Percentiles rank a stretch among this genome's conserved stretches.
These are phyloP conservation scores for Clostera curtula DNA, from an alignment of 2,888 invertebrate species.

Conservation along the genomic window DNA sequence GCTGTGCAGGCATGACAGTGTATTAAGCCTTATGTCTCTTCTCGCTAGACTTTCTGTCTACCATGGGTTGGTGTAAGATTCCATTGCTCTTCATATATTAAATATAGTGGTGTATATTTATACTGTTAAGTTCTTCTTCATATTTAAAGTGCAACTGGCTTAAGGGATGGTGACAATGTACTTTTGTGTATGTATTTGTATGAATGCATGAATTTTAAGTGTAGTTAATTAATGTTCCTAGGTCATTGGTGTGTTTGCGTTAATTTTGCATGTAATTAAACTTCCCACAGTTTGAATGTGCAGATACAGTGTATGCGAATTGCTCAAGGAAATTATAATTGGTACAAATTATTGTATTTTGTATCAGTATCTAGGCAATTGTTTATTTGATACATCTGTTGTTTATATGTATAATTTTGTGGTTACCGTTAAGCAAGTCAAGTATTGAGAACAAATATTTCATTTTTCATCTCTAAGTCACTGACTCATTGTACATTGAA, in stretches of 20 bases:
- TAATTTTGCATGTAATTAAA: slow-evolving; percentile 41
- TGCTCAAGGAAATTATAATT: slow-evolving; percentile 50
- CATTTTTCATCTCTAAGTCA: too few species aligned
- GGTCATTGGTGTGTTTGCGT: slow-evolving; percentile 40
- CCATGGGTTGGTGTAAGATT: too few species aligned
- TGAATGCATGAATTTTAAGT: slow-evolving; percentile 30
- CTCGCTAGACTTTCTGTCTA: too few species aligned
- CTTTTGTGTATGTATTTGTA: slow-evolving; percentile 56
- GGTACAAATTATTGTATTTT: slow-evolving; percentile 37
- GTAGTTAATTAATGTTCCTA: slow-evolving; percentile 56
- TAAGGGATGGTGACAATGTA: slow-evolving; percentile 40
- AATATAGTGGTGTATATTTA: too few species aligned
- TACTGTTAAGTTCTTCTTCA: too few species aligned
- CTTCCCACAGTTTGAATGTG: slow-evolving; percentile 25
- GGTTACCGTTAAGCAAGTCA: slow-evolving; percentile 47
- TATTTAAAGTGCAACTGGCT: too few species aligned
- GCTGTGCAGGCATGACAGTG: too few species aligned
- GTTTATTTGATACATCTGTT: slow-evolving; percentile 21
- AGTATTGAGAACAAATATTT: too few species aligned
- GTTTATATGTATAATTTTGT: slow-evolving; percentile 31
- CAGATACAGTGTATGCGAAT: slow-evolving; percentile 34
- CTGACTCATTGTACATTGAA: too few species aligned
- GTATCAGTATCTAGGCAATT: slow-evolving; percentile 21
- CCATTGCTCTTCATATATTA: too few species aligned
- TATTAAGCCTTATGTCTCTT: too few species aligned